phyloP scores from a whole-genome alignment of 2,888 invertebrate genomes.

The Clitarchus hookeri region DNA sequence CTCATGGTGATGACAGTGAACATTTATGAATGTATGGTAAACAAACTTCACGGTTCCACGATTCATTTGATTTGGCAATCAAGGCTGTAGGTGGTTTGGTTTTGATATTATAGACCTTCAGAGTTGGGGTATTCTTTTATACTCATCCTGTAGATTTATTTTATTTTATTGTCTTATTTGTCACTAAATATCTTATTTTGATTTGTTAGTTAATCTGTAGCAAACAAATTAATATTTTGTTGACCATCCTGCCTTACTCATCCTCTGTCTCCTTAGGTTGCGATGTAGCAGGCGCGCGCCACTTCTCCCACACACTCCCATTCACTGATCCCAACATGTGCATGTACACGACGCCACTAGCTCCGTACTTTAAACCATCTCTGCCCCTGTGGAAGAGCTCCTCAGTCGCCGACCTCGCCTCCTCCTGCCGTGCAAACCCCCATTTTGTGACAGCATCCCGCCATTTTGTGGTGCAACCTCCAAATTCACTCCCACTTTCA shows the following conservation, averaged over 20 bases:
- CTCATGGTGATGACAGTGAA: too few species aligned
- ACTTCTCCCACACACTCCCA: not conserved
- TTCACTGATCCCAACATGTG: not conserved
- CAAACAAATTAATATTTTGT: not conserved
- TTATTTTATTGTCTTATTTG: not conserved
- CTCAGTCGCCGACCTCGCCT: conserved; percentile 37
- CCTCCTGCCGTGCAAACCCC: conserved; percentile 16
- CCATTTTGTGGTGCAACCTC: conserved; percentile 27
- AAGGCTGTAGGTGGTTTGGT: too few species aligned
- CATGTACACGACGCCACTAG: not conserved
- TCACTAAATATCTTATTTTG: not conserved
- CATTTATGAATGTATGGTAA: too few species aligned
- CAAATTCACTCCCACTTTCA: conserved; percentile 38
- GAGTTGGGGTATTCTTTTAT: too few species aligned
- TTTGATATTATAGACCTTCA: too few species aligned
- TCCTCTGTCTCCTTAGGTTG: conserved; percentile 10
- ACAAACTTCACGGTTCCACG: too few species aligned
- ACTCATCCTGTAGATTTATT: too few species aligned
- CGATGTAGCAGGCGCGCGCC: conserved; percentile 9
- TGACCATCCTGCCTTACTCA: not conserved
- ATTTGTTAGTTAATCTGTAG: not conserved
- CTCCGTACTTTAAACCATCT: conserved; percentile 15
- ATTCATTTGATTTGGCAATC: too few species aligned
- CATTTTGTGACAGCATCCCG: conserved; percentile 8
- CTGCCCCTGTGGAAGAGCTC: conserved; percentile 38